Conservation (phyloP, 2,888 invertebrate genomes). For the Agrenia bidenticulata region DNA sequence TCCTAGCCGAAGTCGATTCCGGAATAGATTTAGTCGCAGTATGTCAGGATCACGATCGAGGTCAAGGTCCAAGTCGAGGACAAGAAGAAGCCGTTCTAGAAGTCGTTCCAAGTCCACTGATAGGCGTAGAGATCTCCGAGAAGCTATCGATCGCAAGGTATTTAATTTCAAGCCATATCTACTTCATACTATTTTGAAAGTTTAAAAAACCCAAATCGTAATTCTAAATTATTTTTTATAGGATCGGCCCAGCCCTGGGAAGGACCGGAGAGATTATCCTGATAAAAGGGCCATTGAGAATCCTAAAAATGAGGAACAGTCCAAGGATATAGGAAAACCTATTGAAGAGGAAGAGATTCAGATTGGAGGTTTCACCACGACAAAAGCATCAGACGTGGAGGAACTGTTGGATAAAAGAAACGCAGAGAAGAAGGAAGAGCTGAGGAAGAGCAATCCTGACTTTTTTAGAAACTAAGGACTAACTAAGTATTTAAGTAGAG, state of each 20-base stretch:
- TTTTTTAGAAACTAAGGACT: conserved; percentile 43
- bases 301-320: too few species aligned
- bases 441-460: conserved; percentile 60
- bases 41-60: conserved; percentile 35
- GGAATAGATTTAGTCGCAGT: conserved; percentile 42
- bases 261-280: not conserved
- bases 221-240: too few species aligned
- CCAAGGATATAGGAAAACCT: too few species aligned
- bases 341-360: conserved; percentile 34
- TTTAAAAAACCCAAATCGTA: too few species aligned
- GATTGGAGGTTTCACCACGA: conserved; percentile 41
- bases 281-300: too few species aligned
- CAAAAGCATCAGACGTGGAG: conserved; percentile 59
- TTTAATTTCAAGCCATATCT: not conserved
- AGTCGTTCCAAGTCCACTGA: conserved; percentile 13
- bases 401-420: conserved; percentile 63
- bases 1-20: conserved; percentile 29
- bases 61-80: conserved; percentile 19
- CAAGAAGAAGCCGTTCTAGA: conserved; percentile 2
- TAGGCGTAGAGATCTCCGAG: not conserved
- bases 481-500: too few species aligned
- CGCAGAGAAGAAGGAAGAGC: conserved; percentile 63
- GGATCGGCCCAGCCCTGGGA: not conserved
- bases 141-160: not conserved
- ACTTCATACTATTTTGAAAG: too few species aligned